phyloP scores from a whole-genome alignment of 2,888 invertebrate genomes.

The Drosophila colorata region DNA sequence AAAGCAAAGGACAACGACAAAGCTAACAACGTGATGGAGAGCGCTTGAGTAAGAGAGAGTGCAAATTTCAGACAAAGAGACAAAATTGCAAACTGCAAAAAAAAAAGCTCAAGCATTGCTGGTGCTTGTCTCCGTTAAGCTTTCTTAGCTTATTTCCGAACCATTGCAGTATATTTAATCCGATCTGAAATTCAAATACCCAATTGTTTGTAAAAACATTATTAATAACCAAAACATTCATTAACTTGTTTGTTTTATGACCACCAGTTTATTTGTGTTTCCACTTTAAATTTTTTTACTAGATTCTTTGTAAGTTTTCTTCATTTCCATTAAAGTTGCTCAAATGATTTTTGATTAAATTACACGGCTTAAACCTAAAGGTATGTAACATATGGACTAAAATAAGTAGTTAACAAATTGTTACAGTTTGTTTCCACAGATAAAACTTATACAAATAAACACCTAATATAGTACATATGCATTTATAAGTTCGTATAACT shows the following conservation, averaged over 20 bases:
- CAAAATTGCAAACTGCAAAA: too few relatives aligned
- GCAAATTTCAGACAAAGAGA: conserved; percentile 13
- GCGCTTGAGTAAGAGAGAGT: conserved; percentile 31
- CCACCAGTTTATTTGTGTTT: conserved; percentile 73
- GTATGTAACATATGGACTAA: conserved; percentile 79
- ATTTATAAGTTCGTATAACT: conserved; percentile 50
- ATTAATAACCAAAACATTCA: background rate
- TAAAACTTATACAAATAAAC: conserved; percentile 56
- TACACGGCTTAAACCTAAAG: conserved; percentile 74
- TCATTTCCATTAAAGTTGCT: conserved; percentile 72
- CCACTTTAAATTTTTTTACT: conserved; percentile 49
- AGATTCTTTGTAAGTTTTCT: conserved; percentile 66
- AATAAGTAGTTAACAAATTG: conserved; percentile 76
- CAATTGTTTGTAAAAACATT: background rate
- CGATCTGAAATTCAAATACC: background rate
- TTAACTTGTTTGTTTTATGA: conserved; percentile 50
- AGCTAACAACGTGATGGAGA: conserved; percentile 41
- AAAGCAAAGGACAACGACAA: conserved; percentile 75
- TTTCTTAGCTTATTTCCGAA: conserved; percentile 6
- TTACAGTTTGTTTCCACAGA: conserved; percentile 55
- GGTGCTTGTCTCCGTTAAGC: conserved; percentile 43
- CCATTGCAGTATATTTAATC: too few relatives aligned
- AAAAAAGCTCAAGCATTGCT: conserved; percentile 23
- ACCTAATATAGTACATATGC: conserved; percentile 47
- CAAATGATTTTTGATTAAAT: conserved; percentile 79